These are phyloP conservation scores for Lerista edwardsae DNA, from an alignment of 2,797 vertebrate species.

Conservation along the genomic window DNA sequence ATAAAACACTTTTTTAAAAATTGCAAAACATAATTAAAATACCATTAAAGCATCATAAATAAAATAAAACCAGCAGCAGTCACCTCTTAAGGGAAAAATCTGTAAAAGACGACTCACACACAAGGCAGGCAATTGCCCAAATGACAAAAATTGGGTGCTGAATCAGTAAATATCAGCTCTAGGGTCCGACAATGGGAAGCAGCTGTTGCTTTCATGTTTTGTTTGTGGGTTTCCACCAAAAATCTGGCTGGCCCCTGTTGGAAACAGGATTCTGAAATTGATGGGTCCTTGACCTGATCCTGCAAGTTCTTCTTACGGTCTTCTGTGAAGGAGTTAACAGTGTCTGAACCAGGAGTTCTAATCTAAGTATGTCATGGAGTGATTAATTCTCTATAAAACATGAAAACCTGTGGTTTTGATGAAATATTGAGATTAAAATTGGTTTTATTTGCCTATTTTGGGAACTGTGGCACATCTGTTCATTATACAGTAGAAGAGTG, in stretches of 20 bases:
- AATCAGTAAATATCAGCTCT: too few relatives aligned
- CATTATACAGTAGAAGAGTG: slow-evolving; percentile 36
- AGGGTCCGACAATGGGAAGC: not conserved
- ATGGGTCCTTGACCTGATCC: not conserved
- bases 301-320: not conserved
- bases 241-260: not conserved
- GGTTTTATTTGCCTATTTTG: slow-evolving; percentile 55
- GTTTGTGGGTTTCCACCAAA: not conserved
- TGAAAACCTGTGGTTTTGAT: slow-evolving; percentile 5
- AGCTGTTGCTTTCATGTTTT: not conserved
- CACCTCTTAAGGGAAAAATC: too few relatives aligned
- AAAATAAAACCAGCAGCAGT: too few relatives aligned
- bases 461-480: slow-evolving; percentile 49
- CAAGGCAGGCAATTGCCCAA: too few relatives aligned
- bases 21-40: too few relatives aligned
- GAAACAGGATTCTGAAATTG: not conserved
- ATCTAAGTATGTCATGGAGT: not conserved
- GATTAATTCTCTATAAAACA: slow-evolving; percentile 3
- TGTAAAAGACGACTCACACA: too few relatives aligned
- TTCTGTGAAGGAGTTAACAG: not conserved
- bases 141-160: too few relatives aligned
- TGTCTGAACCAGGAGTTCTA: not conserved
- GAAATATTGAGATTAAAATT: slow-evolving; percentile 44
- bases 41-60: too few relatives aligned
- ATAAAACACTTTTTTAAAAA: too few relatives aligned